A percentile compares a stretch with the other conserved stretches of the same genome.
phyloP scores from a whole-genome alignment of 2,797 vertebrate genomes.

The Poecilia gillii region DNA sequence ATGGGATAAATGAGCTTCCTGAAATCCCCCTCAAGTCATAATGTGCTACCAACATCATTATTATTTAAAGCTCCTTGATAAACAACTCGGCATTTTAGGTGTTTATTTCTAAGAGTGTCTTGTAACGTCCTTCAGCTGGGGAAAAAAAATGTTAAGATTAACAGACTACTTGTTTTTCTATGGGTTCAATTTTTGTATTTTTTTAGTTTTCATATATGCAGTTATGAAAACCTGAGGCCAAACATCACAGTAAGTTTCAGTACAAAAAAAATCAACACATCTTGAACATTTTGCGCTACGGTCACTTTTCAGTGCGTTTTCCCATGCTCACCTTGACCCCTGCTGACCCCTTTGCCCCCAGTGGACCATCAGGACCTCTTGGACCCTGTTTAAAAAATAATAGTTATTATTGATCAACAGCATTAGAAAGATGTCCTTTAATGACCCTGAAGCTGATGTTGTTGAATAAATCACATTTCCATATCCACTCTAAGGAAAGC shows the following conservation, averaged over 20 bases:
- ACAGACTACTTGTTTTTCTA: slow-evolving; percentile 9
- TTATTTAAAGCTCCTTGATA: slow-evolving; percentile 60
- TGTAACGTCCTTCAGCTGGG: slow-evolving; percentile 49
- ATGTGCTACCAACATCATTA: slow-evolving; percentile 34
- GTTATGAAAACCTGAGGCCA: slow-evolving; percentile 18
- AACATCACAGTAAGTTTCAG: slow-evolving; percentile 9
- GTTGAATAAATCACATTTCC: slow-evolving; percentile 35
- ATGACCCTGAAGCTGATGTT: slow-evolving; percentile 4
- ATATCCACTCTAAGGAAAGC: slow-evolving; percentile 20
- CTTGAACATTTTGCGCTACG: neutral
- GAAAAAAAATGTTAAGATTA: slow-evolving; percentile 53
- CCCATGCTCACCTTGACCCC: slow-evolving; percentile 73
- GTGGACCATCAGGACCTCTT: slow-evolving; percentile 72
- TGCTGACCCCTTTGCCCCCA: slow-evolving; percentile 69
- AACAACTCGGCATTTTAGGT: slow-evolving; percentile 33
- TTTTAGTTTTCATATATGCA: slow-evolving; percentile 7
- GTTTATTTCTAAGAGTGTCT: neutral
- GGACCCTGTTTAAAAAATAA: slow-evolving; percentile 66
- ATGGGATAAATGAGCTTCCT: slow-evolving; percentile 41
- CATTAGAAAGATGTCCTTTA: slow-evolving; percentile 15
- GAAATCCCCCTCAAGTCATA: slow-evolving; percentile 41
- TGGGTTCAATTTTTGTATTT: slow-evolving; percentile 2
- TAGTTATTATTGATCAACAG: slow-evolving; percentile 22
- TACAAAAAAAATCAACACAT: neutral
- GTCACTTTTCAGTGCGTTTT: slow-evolving; percentile 11